Evolutionary conservation across 2,797 vertebrate genomes (phyloP).

Genomic region (Enteromius argenteus): DNA sequence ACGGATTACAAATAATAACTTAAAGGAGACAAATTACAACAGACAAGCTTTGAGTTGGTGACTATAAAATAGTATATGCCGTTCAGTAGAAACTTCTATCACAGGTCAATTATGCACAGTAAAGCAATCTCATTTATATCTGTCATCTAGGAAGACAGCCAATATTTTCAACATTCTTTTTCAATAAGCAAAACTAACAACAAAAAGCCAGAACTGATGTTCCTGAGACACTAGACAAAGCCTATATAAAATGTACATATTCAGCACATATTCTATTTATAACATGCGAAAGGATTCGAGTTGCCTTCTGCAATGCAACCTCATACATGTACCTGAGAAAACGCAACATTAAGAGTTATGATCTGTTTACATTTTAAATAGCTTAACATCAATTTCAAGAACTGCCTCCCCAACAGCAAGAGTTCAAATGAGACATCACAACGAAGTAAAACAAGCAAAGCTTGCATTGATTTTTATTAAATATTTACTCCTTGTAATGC

Average conservation of each 20-base stretch:
- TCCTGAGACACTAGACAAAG: constrained; percentile 58
- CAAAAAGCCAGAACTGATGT: constrained; percentile 41
- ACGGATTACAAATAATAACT: constrained; percentile 22
- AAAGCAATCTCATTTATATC: constrained; percentile 18
- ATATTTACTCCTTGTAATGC: constrained; percentile 67
- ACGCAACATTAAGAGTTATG: constrained; percentile 34
- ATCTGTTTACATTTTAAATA: neutral
- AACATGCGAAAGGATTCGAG: constrained; percentile 28
- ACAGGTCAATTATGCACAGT: constrained; percentile 11
- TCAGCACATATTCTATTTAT: constrained; percentile 48
- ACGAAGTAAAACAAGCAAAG: constrained; percentile 63
- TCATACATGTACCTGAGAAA: constrained; percentile 62
- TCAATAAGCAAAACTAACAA: constrained; percentile 24
- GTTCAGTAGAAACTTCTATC: neutral
- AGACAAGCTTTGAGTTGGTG: neutral
- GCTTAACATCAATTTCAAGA: constrained; percentile 17
- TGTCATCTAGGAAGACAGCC: constrained; percentile 8
- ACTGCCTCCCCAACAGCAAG: neutral
- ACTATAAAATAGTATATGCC: neutral
- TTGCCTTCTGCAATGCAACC: constrained; percentile 48
- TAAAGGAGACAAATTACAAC: constrained; percentile 28
- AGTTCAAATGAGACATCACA: constrained; percentile 35
- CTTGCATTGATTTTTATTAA: constrained; percentile 65
- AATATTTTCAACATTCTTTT: constrained; percentile 43
- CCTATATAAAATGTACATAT: constrained; percentile 11